Evolutionary conservation across 2,888 invertebrate species (phyloP), one percentile per base, ranked within the genome.

Genomic region (Ephialtes manifestator): DNA sequence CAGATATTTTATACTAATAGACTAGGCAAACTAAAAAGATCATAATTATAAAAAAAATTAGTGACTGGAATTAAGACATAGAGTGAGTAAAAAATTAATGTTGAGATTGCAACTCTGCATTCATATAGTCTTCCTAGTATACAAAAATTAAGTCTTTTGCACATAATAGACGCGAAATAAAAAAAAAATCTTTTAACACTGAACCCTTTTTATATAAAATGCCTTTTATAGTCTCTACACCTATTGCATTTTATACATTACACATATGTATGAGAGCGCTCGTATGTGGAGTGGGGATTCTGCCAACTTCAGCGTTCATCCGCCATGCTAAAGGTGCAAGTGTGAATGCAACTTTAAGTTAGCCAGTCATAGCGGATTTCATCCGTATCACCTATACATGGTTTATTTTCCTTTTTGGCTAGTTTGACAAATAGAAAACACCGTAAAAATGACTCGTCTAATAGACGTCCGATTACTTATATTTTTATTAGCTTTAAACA

Each of bases 401-500:
- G 55, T 81, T 75, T 76, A 53, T 68, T 76, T 76, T 76, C 35
- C 46, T 51, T 76, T 53, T 79, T 58, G 39, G 70, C 35, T 68
- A 79, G 79, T 86, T 82, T 85, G 79, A 84, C 65, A 76, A 60
- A 8, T 70, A 35, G 15, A 70, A 77, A 81, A 84, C 53, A 72
- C 55, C 18, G 7, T 7, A 81, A 65, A 72, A 78, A 87, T 87
- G 87, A 48, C 83, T 35, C 86, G 81, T 55, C 63, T 74, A 3
- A 46, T 71, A 60, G 67, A 82, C 46, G 55, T 81, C 70, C 81
- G 63, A 65, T 82, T 87, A 77, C 24, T 87, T 67, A 58, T 87
- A 72, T 75, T 87, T 55, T 63, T 86, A 53, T n/a, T 87, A 10
- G 63, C 67, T 1, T 39, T 70, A 10, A 83, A 83, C 46, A 71